A percentile compares a stretch with the other conserved stretches of the same genome.
Evolutionary conservation across 1,140 invertebrate species (phyloP).

Genomic region (Philaenus spumarius): DNA sequence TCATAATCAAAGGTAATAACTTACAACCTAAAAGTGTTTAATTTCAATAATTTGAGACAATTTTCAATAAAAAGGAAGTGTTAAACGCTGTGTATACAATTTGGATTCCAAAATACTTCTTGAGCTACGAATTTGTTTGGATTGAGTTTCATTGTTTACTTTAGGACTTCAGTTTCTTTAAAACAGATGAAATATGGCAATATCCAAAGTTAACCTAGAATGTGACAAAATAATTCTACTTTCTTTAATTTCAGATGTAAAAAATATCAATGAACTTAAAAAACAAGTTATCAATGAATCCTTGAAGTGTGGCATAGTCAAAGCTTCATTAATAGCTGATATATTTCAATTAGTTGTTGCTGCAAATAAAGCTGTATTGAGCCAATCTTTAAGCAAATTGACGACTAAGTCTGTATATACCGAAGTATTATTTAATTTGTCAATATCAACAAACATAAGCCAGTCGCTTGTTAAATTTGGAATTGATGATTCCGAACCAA

Average conservation of each 20-base stretch:
- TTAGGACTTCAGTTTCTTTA: too few species aligned
- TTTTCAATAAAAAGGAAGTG: too few species aligned
- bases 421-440: slow-evolving; percentile 62
- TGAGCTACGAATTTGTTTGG: too few species aligned
- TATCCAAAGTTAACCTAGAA: too few species aligned
- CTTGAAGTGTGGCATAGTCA: slow-evolving; percentile 43
- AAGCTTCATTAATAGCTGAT: slow-evolving; percentile 53
- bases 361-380: slow-evolving; percentile 56
- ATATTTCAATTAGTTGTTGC: slow-evolving; percentile 58
- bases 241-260: slow-evolving; percentile 47
- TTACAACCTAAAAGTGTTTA: too few species aligned
- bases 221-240: too few species aligned
- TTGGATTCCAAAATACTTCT: too few species aligned
- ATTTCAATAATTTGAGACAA: too few species aligned
- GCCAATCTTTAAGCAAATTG: slow-evolving; percentile 43
- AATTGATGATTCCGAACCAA: slow-evolving; percentile 46
- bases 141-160: too few species aligned
- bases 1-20: too few species aligned
- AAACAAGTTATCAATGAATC: slow-evolving; percentile 44
- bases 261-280: slow-evolving; percentile 49
- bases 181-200: too few species aligned
- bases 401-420: slow-evolving; percentile 55
- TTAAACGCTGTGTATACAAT: too few species aligned
- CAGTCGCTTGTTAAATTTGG: slow-evolving; percentile 58
- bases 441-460: slow-evolving; percentile 58